These are phyloP conservation scores for Pegea sp. DNA, from an alignment of 23 tunicate species.

Conservation along the genomic window DNA sequence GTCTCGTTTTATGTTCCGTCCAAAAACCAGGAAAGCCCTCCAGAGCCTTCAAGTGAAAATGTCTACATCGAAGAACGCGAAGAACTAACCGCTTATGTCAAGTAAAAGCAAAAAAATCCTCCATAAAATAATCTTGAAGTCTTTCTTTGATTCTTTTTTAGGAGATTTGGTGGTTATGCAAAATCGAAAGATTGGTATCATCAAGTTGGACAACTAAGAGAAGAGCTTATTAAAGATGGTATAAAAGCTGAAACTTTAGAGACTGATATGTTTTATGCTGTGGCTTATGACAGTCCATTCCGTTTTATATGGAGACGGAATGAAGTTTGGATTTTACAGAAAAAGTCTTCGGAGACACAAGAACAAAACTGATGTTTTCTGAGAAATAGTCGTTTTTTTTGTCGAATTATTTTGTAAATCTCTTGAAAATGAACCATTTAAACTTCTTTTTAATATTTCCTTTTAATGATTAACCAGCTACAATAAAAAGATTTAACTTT, in stretches of 20 bases:
- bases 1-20: background rate
- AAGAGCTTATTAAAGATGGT: background rate
- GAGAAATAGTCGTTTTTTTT: too few species aligned
- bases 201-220: background rate
- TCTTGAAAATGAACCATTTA: too few species aligned
- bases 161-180: background rate
- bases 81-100: background rate
- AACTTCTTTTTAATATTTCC: too few species aligned
- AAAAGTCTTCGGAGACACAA: background rate
- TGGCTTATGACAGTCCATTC: background rate
- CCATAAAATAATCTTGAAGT: too few species aligned
- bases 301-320: background rate
- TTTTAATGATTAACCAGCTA: too few species aligned
- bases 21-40: background rate
- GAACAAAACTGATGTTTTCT: too few species aligned
- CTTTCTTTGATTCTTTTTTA: too few species aligned
- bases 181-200: background rate
- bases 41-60: background rate
- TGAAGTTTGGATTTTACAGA: slow-evolving; percentile 1
- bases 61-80: background rate
- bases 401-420: too few species aligned
- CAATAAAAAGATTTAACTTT: too few species aligned
- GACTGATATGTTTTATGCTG: background rate
- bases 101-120: too few species aligned
- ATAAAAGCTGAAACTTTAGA: background rate